Evolutionary conservation across 2,113 vertebrate species (phyloP).

Genomic region (Actenoides lindsayi): DNA sequence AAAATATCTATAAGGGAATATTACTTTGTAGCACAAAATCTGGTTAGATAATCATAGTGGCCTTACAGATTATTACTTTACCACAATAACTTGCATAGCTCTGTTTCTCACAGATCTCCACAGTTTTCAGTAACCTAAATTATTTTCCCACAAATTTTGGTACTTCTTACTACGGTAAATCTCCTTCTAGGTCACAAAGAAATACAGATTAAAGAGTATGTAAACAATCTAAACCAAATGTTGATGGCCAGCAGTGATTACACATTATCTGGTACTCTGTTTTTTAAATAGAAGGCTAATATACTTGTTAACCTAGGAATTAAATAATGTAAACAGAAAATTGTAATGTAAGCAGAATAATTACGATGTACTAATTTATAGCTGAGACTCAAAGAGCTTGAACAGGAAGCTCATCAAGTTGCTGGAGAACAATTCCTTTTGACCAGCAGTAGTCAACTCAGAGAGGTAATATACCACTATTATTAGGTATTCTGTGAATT

Average conservation of each 20-base stretch:
- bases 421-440: slow-evolving; percentile 89
- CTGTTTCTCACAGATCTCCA: neutral
- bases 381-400: slow-evolving; percentile 86
- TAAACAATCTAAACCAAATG: neutral
- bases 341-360: neutral
- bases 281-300: neutral
- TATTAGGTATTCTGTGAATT: neutral
- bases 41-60: neutral
- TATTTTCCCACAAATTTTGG: neutral
- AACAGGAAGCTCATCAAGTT: slow-evolving; percentile 85
- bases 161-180: neutral
- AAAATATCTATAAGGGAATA: neutral
- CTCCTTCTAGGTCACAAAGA: neutral
- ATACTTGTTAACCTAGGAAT: neutral
- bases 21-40: neutral
- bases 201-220: neutral
- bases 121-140: neutral
- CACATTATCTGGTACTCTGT: neutral
- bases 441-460: slow-evolving; percentile 87
- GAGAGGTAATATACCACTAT: slow-evolving; percentile 68
- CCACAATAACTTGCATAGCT: neutral
- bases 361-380: slow-evolving; percentile 52
- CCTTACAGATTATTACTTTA: neutral
- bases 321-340: neutral
- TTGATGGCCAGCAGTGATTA: neutral